Evolutionary conservation across 2,888 invertebrate genomes (phyloP).

Genomic region (Epinotia bilunana): DNA sequence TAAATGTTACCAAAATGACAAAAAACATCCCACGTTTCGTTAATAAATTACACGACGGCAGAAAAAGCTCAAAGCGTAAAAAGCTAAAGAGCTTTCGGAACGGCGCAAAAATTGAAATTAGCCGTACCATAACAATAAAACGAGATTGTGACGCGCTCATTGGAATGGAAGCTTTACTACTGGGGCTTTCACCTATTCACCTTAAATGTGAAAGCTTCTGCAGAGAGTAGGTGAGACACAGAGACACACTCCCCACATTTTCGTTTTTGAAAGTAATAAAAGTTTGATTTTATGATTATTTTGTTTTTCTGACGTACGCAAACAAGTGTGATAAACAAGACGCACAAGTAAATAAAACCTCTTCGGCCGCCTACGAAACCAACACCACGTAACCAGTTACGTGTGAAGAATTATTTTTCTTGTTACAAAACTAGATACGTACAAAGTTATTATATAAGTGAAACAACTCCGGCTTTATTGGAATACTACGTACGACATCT

Average conservation of each 20-base stretch:
- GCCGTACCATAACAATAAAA: constrained; percentile 38
- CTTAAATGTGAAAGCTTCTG: constrained; percentile 70
- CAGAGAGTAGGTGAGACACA: constrained; percentile 52
- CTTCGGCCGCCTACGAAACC: no score
- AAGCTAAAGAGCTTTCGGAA: constrained; percentile 15
- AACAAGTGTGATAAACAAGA: no score
- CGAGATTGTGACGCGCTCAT: constrained; percentile 53
- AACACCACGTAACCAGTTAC: no score
- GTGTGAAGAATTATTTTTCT: no score
- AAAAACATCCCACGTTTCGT: background rate
- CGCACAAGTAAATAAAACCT: no score
- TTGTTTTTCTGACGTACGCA: no score
- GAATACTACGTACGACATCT: no score
- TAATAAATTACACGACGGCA: background rate
- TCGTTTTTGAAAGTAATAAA: no score
- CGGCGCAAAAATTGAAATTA: constrained; percentile 42
- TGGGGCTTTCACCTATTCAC: constrained; percentile 71
- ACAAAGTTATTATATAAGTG: no score
- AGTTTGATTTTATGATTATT: no score
- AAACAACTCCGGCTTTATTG: no score
- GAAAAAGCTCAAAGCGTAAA: constrained; percentile 18
- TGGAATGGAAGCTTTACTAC: constrained; percentile 65
- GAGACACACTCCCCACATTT: background rate
- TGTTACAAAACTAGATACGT: no score
- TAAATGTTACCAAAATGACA: background rate